Evolutionary conservation across 2,113 vertebrate genomes (phyloP).

Genomic region (Sebastes schlegelii): DNA sequence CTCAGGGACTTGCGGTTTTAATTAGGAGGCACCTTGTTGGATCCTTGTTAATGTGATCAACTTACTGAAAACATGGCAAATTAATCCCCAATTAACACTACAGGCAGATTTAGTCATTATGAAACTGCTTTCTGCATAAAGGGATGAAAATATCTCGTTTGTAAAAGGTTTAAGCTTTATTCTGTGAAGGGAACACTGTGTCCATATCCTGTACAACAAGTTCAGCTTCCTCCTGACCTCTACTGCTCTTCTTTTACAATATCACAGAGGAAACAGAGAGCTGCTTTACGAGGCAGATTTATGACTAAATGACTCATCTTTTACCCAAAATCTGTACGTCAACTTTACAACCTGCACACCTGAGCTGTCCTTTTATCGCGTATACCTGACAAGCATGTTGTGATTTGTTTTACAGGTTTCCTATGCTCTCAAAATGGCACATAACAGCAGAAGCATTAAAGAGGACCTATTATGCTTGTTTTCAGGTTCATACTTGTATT

Average conservation of each 20-base stretch:
- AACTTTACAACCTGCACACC: constrained; percentile 57
- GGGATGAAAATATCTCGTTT: constrained; percentile 63
- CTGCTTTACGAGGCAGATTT: constrained; percentile 61
- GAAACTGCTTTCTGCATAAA: constrained; percentile 64
- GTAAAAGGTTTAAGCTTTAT: constrained; percentile 53
- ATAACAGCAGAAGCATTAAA: constrained; percentile 3
- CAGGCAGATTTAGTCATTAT: constrained; percentile 79
- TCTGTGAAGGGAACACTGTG: constrained; percentile 37
- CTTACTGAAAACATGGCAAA: constrained; percentile 81
- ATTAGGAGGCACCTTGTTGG: constrained; percentile 83
- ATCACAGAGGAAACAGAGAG: constrained; percentile 24
- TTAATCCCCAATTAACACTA: constrained; percentile 84
- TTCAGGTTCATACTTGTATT: too few relatives aligned
- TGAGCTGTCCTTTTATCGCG: constrained; percentile 57
- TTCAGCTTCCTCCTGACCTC: constrained; percentile 61
- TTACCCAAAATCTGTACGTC: constrained; percentile 52
- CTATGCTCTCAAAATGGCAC: constrained; percentile 8
- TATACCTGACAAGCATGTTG: constrained; percentile 50
- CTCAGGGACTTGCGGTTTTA: constrained; percentile 81
- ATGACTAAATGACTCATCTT: constrained; percentile 62
- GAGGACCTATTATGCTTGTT: too few relatives aligned
- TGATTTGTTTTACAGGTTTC: constrained; percentile 43
- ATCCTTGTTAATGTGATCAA: constrained; percentile 81
- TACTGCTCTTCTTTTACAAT: constrained; percentile 34
- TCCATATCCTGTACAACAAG: constrained; percentile 34